phyloP scores from a whole-genome alignment of 2,113 vertebrate species.

The Campylorhamphus procurvoides region DNA sequence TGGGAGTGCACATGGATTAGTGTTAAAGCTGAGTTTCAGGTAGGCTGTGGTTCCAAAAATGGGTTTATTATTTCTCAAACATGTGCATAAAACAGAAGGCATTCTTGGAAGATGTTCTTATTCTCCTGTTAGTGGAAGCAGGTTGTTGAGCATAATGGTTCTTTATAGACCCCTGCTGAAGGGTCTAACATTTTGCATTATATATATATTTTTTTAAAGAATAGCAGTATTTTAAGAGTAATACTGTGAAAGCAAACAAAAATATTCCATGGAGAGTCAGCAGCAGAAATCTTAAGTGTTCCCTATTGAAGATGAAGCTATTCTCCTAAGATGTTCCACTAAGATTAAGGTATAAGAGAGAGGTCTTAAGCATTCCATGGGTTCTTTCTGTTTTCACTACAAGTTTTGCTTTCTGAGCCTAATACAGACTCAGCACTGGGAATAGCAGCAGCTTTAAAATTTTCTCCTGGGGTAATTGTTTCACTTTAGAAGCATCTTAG shows the following conservation, averaged over 20 bases:
- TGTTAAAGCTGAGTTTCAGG: background rate
- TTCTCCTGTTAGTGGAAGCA: background rate
- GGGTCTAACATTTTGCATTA: background rate
- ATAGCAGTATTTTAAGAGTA: background rate
- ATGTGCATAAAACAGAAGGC: background rate
- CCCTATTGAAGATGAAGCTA: background rate
- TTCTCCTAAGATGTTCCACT: background rate
- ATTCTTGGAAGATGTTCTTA: background rate
- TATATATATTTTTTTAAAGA: background rate
- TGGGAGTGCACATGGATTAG: background rate
- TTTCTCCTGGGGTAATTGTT: background rate
- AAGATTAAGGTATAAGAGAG: background rate
- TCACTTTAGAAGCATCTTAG: constrained; percentile 9
- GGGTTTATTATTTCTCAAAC: background rate
- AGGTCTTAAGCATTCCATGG: background rate
- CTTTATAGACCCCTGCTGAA: background rate
- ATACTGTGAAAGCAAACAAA: background rate
- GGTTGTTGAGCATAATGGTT: rapidly evolving
- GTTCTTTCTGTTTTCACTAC: background rate
- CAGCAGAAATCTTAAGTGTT: background rate
- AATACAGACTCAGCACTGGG: background rate
- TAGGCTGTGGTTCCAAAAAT: background rate
- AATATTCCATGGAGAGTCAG: background rate
- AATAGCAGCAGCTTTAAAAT: background rate
- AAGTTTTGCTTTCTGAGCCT: background rate